Evolutionary conservation across 1,140 invertebrate species (phyloP).

Genomic region (Bombus haemorrhoidalis): DNA sequence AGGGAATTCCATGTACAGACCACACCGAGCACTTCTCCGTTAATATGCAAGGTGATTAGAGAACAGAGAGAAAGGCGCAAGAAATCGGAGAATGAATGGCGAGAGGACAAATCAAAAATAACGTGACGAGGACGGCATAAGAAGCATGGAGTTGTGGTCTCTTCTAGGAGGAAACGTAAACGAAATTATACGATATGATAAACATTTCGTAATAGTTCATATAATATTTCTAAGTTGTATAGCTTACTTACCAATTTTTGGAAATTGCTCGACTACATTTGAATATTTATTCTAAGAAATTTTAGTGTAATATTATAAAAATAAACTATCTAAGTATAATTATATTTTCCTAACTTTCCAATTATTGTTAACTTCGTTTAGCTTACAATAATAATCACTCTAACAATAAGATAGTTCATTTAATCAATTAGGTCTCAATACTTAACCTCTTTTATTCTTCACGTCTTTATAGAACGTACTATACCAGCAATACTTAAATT

Average conservation of each 20-base stretch:
- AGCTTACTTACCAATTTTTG: neutral
- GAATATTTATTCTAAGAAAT: neutral
- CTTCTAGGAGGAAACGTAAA: neutral
- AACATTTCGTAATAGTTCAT: neutral
- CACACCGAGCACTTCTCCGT: neutral
- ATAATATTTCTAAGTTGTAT: neutral
- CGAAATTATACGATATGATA: neutral
- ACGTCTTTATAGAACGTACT: too few relatives aligned
- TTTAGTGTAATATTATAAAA: neutral
- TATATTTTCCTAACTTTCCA: neutral
- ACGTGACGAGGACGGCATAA: neutral
- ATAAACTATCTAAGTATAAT: neutral
- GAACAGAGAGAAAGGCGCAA: neutral
- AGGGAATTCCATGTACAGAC: neutral
- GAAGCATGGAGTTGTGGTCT: neutral
- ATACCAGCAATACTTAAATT: too few relatives aligned
- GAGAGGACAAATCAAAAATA: constrained; percentile 3
- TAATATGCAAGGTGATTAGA: constrained; percentile 29
- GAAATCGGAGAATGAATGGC: neutral
- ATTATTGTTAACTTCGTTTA: too few relatives aligned
- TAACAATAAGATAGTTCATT: too few relatives aligned
- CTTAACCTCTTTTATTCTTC: too few relatives aligned
- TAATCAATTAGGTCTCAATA: too few relatives aligned
- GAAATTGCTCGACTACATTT: too few relatives aligned
- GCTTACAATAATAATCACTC: too few relatives aligned